These are phyloP conservation scores for Parapristionchus giblindavisi DNA, from an alignment of 2,888 invertebrate genomes.

Conservation along the genomic window DNA sequence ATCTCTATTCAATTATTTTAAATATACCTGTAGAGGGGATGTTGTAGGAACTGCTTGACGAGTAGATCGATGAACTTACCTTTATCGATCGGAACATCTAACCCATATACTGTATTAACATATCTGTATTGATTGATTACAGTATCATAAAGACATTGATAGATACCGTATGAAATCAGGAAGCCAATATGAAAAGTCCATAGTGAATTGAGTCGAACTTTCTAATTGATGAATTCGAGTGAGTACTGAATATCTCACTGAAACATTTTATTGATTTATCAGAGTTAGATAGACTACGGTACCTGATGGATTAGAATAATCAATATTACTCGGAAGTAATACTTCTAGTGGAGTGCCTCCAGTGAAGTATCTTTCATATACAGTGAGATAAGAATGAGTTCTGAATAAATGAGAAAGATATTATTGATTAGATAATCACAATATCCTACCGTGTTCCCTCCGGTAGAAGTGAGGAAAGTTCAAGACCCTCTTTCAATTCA, in stretches of 20 bases:
- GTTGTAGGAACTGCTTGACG: not conserved
- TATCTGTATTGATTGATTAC: conserved; percentile 6
- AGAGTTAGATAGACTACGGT: too few species aligned
- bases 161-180: conserved; percentile 3
- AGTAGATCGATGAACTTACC: conserved; percentile 1
- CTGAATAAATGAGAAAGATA: too few species aligned
- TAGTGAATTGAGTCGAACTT: not conserved
- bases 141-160: not conserved
- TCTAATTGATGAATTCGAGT: not conserved
- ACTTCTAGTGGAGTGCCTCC: conserved; percentile 30
- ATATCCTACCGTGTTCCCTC: conserved; percentile 21
- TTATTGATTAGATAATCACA: not conserved
- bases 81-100: conserved; percentile 14
- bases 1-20: not conserved
- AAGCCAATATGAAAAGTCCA: conserved; percentile 7
- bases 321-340: not conserved
- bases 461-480: conserved; percentile 2
- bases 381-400: conserved; percentile 25
- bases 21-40: conserved; percentile 30
- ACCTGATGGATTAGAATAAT: conserved; percentile 28
- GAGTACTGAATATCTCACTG: not conserved
- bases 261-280: not conserved
- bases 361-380: conserved; percentile 15
- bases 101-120: conserved; percentile 14
- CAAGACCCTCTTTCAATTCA: conserved; percentile 25